phyloP scores from a whole-genome alignment of 35 echinoderm and acorn worm genomes.

The Holothuria glaberrima region DNA sequence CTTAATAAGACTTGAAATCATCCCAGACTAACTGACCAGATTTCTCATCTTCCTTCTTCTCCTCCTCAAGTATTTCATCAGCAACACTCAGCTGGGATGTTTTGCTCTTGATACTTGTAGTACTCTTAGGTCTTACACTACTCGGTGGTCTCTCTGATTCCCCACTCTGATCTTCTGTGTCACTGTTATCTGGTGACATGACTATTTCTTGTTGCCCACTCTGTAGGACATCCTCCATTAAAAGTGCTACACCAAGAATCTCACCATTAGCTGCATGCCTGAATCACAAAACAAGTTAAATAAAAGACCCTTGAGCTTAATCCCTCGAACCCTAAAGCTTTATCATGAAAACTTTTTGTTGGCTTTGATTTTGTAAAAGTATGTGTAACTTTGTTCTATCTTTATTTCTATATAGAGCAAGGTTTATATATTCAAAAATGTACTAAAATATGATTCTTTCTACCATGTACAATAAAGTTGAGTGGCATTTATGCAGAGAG shows the following conservation, averaged over 20 bases:
- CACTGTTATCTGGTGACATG: constrained; percentile 71
- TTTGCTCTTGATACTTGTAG: constrained; percentile 61
- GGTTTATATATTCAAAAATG: no score
- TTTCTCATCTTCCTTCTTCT: constrained; percentile 1
- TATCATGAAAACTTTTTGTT: no score
- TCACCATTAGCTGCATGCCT: constrained; percentile 96
- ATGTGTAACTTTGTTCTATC: no score
- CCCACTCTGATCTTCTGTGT: constrained; percentile 53
- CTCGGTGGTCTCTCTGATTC: constrained; percentile 50
- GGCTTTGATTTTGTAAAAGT: no score
- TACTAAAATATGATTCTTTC: no score
- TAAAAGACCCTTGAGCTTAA: no score
- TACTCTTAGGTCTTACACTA: constrained; percentile 60
- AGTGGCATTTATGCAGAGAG: no score
- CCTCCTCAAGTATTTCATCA: not conserved
- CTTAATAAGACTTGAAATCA: not conserved
- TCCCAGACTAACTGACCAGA: no score
- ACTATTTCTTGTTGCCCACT: constrained; percentile 89
- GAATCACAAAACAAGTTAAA: not conserved
- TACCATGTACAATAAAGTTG: no score
- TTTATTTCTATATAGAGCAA: no score
- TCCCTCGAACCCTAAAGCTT: no score
- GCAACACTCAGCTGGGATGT: constrained; percentile 64
- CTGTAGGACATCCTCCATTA: constrained; percentile 97
- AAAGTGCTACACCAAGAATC: constrained; percentile 90